Evolutionary conservation across 2,113 vertebrate genomes (phyloP), one percentile per base, ranked within the genome.

Genomic region (Oreotrochilus melanogaster): DNA sequence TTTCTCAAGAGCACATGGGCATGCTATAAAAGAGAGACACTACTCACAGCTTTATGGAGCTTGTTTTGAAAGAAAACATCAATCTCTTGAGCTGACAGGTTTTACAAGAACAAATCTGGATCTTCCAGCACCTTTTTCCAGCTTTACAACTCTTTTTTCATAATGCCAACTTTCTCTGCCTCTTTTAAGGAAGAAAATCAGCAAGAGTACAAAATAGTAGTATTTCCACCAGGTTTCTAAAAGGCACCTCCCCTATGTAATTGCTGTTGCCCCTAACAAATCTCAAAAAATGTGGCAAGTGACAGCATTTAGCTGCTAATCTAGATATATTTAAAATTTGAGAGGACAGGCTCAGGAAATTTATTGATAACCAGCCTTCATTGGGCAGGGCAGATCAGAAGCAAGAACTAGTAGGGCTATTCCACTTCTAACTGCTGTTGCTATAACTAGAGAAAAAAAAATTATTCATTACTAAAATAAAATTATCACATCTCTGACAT

Each of bases 71-170:
- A 93, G 60, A 62, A 90, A 90, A 42, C 48, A 88, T 84, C 72
- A 78, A 60, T 74, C 88, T 93, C 61, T 65, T 73, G 28, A 89
- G 83, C 39, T 80, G 89, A 80, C 79, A 88, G 35, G 22, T 92
- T 93, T 86, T 93, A 56, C 45, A 81, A 74, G 94, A 95, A 81
- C 67, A 94, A 92, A 94, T 94, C 73, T 81, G 79, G 27, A 74
- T 90, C 67, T 93, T 94, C 76, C 86, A 94, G 83, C 48, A 82
- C 71, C 62, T 93, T 81, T 48, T 76, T 95, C 51, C 18, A 73
- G 71, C 25, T 92, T 92, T 88, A 79, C 51, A 71, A 92, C 67
- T 84, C 88, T 85, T 88, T 43, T 67, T 80, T 75, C 43, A 37
- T 60, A 28, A 35, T 94, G 78, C 30, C 78, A 92, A 60, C 18